These are phyloP conservation scores for cattle (Bos taurus) DNA, from an alignment of 2,113 vertebrate genomes.

Conservation along the genomic window DNA sequence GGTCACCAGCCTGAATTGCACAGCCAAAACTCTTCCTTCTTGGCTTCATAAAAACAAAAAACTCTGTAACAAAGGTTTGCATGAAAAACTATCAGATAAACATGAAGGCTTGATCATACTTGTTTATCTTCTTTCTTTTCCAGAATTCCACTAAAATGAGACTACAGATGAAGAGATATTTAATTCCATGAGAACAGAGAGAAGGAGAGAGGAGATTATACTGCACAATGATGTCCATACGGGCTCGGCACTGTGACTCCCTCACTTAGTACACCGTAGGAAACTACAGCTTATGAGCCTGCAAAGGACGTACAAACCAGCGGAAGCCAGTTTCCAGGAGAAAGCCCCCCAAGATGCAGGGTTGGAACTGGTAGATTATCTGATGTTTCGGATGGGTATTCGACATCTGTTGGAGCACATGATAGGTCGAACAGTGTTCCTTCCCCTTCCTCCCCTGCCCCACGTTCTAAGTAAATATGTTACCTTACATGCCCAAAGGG, in stretches of 20 bases:
- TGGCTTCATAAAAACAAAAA: neutral
- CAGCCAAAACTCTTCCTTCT: neutral
- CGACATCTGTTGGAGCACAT: neutral
- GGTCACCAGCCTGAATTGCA: neutral
- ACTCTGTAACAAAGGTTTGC: neutral
- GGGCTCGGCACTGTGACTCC: neutral
- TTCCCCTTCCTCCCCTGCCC: neutral
- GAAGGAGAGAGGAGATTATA: neutral
- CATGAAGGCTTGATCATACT: neutral
- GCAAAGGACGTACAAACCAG: neutral
- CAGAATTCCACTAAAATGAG: neutral
- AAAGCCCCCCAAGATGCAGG: neutral
- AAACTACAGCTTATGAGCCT: neutral
- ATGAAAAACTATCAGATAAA: neutral
- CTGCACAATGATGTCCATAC: neutral
- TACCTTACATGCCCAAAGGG: neutral
- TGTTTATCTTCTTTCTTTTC: neutral
- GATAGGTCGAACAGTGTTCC: neutral
- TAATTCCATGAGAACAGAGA: neutral
- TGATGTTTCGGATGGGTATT: neutral
- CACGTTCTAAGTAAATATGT: neutral
- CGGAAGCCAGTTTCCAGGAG: neutral
- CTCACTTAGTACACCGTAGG: neutral
- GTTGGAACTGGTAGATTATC: neutral
- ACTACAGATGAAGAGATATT: neutral